Base-by-base conservation (phyloP, 2,888 invertebrate genomes). In the Fragum whitleyi region DNA sequence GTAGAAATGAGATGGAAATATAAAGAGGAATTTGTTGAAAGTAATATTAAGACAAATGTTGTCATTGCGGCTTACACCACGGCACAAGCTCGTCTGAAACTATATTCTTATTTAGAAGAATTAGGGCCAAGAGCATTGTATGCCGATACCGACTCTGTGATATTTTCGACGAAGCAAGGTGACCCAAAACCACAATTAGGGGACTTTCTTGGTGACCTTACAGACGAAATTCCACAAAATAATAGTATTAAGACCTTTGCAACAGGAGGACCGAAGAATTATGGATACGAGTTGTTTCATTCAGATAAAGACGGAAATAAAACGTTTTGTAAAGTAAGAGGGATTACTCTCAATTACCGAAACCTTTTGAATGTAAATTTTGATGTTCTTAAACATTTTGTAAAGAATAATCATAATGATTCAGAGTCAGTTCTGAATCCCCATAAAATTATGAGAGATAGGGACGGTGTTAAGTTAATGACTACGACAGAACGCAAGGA, bases 191-290 rank as follows among this genome's bases (percentile, higher is more conserved):
- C 74, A n/a, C 16, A 21, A 19, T 51, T 81, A n/a, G 81, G 61
- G 11, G 28, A 61, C 19, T 61, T 26, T 19, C 26, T 61, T 23
- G 81, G 81, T 7, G 81, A 81, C 23, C 39, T 81, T 28, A 81
- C 77, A 0, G 72, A 81, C 61, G 81, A 81, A 69, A 53, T n/a
- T n/a, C n/a, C 72, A 16, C 39, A 65, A 86, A 67, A 74, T 16
- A 80, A 78, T 29, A 32, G 42, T 1, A 80, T 85, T 19, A 19
- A 36, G 11, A 47, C 69, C 70, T 94, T 93, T 83, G 90, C 92
- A 5, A 89, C 90, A n/a, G 92, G 90, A 0, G 93, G 93, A 0
- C 91, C 93, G 7, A 94, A 94, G 83, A 92, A 91, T 73, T 93
- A 93, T 80, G 89, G 85, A 0, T 92, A 90, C 72, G 55, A 59